Evolutionary conservation across 1,140 invertebrate genomes (phyloP), one percentile per base, ranked within the genome.

Genomic region (Eulimnadia texana): DNA sequence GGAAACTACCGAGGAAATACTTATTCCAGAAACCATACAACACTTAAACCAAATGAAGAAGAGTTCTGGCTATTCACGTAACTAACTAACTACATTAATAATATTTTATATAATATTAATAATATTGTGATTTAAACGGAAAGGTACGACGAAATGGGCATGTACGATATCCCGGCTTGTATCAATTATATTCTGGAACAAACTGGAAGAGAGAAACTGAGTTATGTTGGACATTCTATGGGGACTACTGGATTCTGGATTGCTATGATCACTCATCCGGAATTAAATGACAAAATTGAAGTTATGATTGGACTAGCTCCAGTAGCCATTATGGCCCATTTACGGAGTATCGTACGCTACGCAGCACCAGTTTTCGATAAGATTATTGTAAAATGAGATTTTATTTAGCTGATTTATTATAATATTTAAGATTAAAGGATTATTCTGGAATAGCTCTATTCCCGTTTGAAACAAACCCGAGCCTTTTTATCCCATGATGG

Each of bases 11-110:
- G 84, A n/a, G 83, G 84, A 3, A 85, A 82, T 64, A 77, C 75
- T 53, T 82, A 84, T 66, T 82, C 81, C 0, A 71, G 76, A 13
- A 70, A 71, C 29, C 82, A 84, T 67, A 64, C 69, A 3, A 65
- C 64, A 3, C 64, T 82, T 0, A 70, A 74, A 10, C 78, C 83
- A 0, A 69, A 73, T n/a, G 75, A 80, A 58, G 70, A 74, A 13
- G 70, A 78, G 54, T 91, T 82, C 67, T 91, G 87, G 87, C 72
- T 82, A 63, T 91, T 85, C 67, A 80, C 73, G 77, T 83, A 68
- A 68, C n/a, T n/a, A n/a, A n/a, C n/a, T n/a, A n/a, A n/a, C n/a
- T n/a, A n/a, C n/a, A n/a, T n/a, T n/a, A n/a, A n/a, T n/a, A n/a
- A n/a, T n/a, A n/a, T n/a, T n/a, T n/a, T n/a, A n/a, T n/a, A n/a